These are phyloP conservation scores for Garrulus glandarius DNA, from an alignment of 2,797 vertebrate genomes.

Conservation along the genomic window DNA sequence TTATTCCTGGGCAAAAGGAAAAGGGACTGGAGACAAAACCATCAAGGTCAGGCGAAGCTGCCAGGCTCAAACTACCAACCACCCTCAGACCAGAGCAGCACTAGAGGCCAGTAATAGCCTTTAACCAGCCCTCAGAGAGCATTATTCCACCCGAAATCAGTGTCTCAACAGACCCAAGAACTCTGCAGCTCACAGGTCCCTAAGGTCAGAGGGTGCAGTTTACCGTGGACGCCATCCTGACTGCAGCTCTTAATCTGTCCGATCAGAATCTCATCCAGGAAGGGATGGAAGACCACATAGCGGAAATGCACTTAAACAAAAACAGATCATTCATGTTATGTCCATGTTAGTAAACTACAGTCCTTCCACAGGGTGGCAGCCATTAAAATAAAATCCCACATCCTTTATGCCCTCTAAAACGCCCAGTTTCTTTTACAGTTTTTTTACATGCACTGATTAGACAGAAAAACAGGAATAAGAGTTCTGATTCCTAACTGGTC, in stretches of 20 bases:
- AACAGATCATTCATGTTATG: background rate
- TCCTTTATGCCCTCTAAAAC: background rate
- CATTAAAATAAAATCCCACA: constrained; percentile 13
- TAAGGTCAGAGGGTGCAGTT: background rate
- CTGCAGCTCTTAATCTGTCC: constrained; percentile 98
- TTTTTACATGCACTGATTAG: background rate
- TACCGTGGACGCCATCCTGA: constrained; percentile 93
- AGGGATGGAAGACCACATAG: constrained; percentile 95
- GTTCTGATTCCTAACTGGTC: background rate
- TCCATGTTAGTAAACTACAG: background rate
- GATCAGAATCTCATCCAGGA: constrained; percentile 93
- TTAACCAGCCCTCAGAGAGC: background rate
- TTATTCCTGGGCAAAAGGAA: background rate
- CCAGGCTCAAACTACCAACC: background rate
- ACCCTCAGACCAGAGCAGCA: background rate
- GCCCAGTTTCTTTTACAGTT: background rate
- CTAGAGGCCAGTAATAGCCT: background rate
- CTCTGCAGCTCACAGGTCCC: background rate
- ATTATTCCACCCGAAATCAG: background rate
- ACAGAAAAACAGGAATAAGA: background rate
- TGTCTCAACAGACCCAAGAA: background rate
- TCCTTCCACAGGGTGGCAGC: background rate
- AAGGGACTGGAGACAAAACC: background rate
- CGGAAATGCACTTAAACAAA: constrained; percentile 88
- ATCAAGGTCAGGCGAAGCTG: background rate